These are phyloP conservation scores for Epizoanthus ramosus DNA, from an alignment of 92 coral and sea anemone genomes.

Conservation along the genomic window DNA sequence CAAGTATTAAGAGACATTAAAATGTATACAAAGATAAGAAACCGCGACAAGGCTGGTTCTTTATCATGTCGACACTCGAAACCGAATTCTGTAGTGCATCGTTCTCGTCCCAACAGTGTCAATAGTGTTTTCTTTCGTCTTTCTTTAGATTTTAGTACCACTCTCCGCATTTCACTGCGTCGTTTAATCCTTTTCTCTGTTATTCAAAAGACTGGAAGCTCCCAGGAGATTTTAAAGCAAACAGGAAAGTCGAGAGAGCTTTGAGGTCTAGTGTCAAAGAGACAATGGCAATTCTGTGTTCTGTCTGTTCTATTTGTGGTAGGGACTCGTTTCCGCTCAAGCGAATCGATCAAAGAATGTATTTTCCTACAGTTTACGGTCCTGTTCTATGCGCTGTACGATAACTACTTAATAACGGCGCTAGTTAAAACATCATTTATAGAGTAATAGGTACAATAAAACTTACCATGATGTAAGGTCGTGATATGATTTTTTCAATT, in stretches of 20 bases:
- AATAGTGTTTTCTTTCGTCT: too few species aligned
- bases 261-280: conserved; percentile 17
- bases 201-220: not conserved
- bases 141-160: too few species aligned
- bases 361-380: not conserved
- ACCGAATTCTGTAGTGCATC: too few species aligned
- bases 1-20: too few species aligned
- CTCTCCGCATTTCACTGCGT: too few species aligned
- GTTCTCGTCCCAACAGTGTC: too few species aligned
- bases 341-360: not conserved
- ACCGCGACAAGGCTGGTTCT: too few species aligned
- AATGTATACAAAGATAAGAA: too few species aligned
- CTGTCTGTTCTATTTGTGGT: not conserved
- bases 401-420: not conserved
- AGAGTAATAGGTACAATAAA: not conserved
- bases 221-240: conserved; percentile 13
- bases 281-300: conserved; percentile 6
- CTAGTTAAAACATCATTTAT: not conserved
- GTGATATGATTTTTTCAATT: not conserved
- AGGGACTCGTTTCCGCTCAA: conserved; percentile 23
- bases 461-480: conserved; percentile 27
- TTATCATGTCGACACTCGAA: too few species aligned
- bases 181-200: too few species aligned
- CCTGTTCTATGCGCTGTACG: not conserved
- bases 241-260: conserved; percentile 2